phyloP scores from a whole-genome alignment of 2,888 invertebrate genomes.

The Microctonus hyperodae region DNA sequence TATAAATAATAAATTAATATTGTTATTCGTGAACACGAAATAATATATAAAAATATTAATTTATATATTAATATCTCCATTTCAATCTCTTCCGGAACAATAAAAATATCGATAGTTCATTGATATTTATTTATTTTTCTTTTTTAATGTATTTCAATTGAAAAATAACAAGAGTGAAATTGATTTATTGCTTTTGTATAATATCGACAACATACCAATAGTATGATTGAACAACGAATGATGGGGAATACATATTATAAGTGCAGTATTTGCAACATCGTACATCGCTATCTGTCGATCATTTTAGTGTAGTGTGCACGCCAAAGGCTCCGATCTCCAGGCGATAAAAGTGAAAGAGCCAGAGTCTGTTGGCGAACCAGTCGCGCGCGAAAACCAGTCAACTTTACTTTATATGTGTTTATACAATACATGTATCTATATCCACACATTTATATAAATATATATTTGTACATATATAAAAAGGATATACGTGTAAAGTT shows the following conservation, averaged over 20 bases:
- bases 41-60: too few relatives aligned
- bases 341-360: constrained; percentile 34
- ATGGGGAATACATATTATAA: constrained; percentile 5
- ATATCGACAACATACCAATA: background rate
- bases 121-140: background rate
- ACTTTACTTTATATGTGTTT: constrained; percentile 21
- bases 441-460: too few relatives aligned
- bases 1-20: background rate
- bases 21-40: background rate
- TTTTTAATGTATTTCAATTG: too few relatives aligned
- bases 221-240: background rate
- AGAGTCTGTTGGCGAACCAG: constrained; percentile 27
- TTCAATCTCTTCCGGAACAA: background rate
- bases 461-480: background rate
- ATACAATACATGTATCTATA: constrained; percentile 12
- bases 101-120: background rate
- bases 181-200: background rate
- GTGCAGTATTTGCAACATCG: constrained; percentile 22
- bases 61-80: background rate
- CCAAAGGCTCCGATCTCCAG: constrained; percentile 32
- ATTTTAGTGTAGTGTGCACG: constrained; percentile 21
- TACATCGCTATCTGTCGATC: constrained; percentile 21
- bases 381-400: constrained; percentile 34
- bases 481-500: background rate
- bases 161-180: background rate